phyloP scores from a whole-genome alignment of 2,888 invertebrate genomes.

The Nebria salina region DNA sequence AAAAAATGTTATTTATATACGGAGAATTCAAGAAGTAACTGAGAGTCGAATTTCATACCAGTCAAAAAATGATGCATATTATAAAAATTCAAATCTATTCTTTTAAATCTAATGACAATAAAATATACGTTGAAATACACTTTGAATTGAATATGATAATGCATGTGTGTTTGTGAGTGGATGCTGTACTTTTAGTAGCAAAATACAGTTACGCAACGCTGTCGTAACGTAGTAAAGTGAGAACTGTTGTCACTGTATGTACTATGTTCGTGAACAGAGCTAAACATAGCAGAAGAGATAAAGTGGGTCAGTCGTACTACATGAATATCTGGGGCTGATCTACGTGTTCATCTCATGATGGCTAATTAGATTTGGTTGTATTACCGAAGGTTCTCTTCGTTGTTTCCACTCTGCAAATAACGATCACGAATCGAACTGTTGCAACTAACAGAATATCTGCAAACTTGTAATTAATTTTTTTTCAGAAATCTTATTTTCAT shows the following conservation, averaged over 20 bases:
- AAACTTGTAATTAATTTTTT: neutral
- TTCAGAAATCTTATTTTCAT: too few relatives aligned
- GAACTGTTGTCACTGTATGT: neutral
- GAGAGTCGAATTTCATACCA: too few relatives aligned
- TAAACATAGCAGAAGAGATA: neutral
- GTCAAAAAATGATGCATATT: too few relatives aligned
- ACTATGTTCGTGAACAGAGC: neutral
- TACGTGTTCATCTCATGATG: conserved; percentile 8
- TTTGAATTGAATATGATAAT: too few relatives aligned
- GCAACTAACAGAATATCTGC: neutral
- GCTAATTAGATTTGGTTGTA: conserved; percentile 19
- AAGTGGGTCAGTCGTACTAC: neutral
- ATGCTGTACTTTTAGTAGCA: neutral
- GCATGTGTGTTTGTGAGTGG: neutral
- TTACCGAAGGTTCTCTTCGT: conserved; percentile 4
- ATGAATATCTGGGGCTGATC: neutral
- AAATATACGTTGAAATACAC: too few relatives aligned
- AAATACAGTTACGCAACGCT: neutral
- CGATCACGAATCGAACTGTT: conserved; percentile 1
- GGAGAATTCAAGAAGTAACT: too few relatives aligned
- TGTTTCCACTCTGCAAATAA: neutral
- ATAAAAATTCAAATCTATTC: too few relatives aligned
- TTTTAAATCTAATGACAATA: too few relatives aligned
- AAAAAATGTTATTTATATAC: too few relatives aligned
- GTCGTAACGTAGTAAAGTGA: neutral